Evolutionary conservation across 2,797 vertebrate genomes (phyloP).

Genomic region (Sebastes oblongus): DNA sequence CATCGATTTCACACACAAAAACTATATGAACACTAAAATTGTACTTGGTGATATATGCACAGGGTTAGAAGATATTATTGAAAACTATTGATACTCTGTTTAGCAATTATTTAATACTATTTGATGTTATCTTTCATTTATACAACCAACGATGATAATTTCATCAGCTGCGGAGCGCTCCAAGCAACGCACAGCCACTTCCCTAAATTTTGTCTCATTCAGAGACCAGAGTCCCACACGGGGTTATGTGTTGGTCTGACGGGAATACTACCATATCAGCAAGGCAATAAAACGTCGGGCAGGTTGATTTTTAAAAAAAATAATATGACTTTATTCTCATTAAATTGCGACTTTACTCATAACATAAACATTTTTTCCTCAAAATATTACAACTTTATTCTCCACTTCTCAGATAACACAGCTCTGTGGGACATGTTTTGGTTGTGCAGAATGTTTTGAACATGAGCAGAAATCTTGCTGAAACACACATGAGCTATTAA

Average conservation of each 20-base stretch:
- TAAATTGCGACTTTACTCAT: no score
- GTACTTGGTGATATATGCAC: background rate
- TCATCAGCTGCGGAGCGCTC: background rate
- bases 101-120: background rate
- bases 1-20: background rate
- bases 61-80: background rate
- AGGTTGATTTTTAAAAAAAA: no score
- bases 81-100: background rate
- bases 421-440: background rate
- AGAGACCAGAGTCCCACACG: background rate
- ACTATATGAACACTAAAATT: background rate
- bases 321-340: no score
- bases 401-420: background rate
- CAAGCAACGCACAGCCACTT: background rate
- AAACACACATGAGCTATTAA: background rate
- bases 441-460: background rate
- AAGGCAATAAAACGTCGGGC: background rate
- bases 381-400: no score
- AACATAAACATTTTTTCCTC: no score
- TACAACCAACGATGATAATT: background rate
- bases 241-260: background rate
- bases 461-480: background rate
- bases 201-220: background rate
- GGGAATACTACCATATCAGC: background rate
- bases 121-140: background rate